These are phyloP conservation scores for Gasterosteus aculeatus DNA, from an alignment of 2,113 vertebrate genomes.

Conservation along the genomic window DNA sequence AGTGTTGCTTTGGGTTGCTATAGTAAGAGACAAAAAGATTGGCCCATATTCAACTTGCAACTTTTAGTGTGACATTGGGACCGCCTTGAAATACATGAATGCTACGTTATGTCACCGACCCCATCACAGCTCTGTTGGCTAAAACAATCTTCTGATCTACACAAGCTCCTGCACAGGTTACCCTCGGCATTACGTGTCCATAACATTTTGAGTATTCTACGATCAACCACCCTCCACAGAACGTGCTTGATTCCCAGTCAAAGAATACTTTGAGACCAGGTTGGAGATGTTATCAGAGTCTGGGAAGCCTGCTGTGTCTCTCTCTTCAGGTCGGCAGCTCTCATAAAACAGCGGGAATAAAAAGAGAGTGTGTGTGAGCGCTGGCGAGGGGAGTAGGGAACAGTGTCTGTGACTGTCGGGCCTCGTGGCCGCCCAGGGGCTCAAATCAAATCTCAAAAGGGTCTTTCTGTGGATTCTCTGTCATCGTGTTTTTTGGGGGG, in stretches of 20 bases:
- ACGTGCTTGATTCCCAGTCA: not conserved
- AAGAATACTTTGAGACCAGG: slow-evolving; percentile 49
- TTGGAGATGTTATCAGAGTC: slow-evolving; percentile 66
- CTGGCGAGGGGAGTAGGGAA: slow-evolving; percentile 49
- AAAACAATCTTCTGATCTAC: not conserved
- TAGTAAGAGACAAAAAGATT: not conserved
- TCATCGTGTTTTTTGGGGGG: slow-evolving; percentile 16
- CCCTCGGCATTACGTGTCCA: not conserved
- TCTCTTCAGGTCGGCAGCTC: slow-evolving; percentile 40
- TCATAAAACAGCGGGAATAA: slow-evolving; percentile 67
- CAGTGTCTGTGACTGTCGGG: slow-evolving; percentile 64
- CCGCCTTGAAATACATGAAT: not conserved
- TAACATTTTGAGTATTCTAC: not conserved
- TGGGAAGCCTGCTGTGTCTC: slow-evolving; percentile 52
- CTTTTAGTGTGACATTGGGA: not conserved
- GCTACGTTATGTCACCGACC: not conserved
- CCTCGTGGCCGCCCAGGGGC: slow-evolving; percentile 26
- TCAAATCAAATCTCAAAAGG: slow-evolving; percentile 18
- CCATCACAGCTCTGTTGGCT: not conserved
- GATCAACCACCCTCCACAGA: not conserved
- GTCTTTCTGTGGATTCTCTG: no score
- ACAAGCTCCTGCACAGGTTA: not conserved
- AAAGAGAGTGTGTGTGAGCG: slow-evolving; percentile 55
- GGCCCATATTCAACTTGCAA: not conserved
- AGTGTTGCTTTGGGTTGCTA: not conserved